A percentile compares a stretch with the other conserved stretches of the same genome.
Evolutionary conservation across 2,113 vertebrate species (phyloP).

Genomic region (Alligator mississippiensis): DNA sequence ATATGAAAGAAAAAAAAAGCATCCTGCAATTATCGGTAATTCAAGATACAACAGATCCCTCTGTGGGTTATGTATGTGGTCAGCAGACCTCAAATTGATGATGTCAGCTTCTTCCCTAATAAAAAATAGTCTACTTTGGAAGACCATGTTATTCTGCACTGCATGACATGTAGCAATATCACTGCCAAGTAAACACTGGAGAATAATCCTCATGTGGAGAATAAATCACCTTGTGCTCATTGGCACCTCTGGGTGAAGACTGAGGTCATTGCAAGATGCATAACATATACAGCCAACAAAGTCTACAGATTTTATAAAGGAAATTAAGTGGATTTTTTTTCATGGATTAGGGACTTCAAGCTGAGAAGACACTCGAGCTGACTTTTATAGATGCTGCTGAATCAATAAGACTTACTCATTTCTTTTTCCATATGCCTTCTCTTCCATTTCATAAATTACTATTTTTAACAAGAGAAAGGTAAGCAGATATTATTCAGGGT

Average conservation of each 20-base stretch:
- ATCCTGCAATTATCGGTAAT: not conserved
- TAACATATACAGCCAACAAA: conserved; percentile 36
- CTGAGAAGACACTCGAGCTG: conserved; percentile 16
- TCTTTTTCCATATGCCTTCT: not conserved
- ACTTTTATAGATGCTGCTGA: conserved; percentile 47
- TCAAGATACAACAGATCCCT: not conserved
- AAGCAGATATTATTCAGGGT: conserved; percentile 46
- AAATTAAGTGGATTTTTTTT: conserved; percentile 50
- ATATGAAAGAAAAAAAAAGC: not conserved
- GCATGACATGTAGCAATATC: conserved; percentile 1
- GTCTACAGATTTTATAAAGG: conserved; percentile 52
- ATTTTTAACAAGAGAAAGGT: conserved; percentile 63
- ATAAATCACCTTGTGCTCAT: conserved; percentile 46
- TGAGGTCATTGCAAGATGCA: conserved; percentile 38
- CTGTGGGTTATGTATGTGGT: not conserved
- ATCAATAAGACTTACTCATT: conserved; percentile 61
- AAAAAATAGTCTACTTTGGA: conserved; percentile 23
- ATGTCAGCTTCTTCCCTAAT: conserved; percentile 27
- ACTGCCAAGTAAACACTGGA: conserved; percentile 49
- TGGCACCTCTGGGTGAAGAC: conserved; percentile 51
- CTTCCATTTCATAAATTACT: conserved; percentile 48
- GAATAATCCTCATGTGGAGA: conserved; percentile 56
- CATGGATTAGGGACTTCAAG: conserved; percentile 3
- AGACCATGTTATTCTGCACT: conserved; percentile 16
- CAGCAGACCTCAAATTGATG: not conserved